Conservation (phyloP, 2,888 invertebrate species). For the Pedicia rivosa region DNA sequence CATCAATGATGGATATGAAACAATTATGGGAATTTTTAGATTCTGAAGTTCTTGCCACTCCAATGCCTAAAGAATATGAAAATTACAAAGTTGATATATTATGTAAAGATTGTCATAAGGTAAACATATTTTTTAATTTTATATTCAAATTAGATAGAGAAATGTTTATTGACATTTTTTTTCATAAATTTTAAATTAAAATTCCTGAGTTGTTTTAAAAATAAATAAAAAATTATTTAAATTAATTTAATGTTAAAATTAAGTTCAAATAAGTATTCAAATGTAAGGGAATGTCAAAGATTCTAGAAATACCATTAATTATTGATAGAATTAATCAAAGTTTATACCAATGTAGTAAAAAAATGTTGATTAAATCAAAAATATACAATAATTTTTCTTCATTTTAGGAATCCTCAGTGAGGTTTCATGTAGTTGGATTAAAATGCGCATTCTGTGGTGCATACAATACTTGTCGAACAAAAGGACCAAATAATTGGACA, state of each 20-base stretch:
- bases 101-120: conserved; percentile 87
- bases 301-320: too few relatives aligned
- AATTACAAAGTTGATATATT: conserved; percentile 67
- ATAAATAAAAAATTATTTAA: too few relatives aligned
- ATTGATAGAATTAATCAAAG: too few relatives aligned
- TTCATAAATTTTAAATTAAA: too few relatives aligned
- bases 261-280: too few relatives aligned
- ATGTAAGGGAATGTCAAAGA: too few relatives aligned
- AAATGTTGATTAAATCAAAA: conserved; percentile 5
- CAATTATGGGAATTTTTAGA: conserved; percentile 70
- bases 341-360: too few relatives aligned
- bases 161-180: too few relatives aligned
- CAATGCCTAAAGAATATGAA: conserved; percentile 71
- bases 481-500: background rate
- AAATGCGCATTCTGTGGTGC: conserved; percentile 80
- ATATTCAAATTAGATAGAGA: conserved; percentile 2
- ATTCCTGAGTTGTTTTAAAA: too few relatives aligned
- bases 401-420: conserved; percentile 58
- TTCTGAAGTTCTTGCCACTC: conserved; percentile 62
- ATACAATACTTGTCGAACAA: conserved; percentile 49
- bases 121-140: conserved; percentile 21
- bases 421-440: conserved; percentile 75
- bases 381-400: conserved; percentile 10
- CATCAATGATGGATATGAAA: conserved; percentile 76
- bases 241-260: too few relatives aligned